phyloP scores from a whole-genome alignment of 2,113 vertebrate species.

The Corythaeola cristata region DNA sequence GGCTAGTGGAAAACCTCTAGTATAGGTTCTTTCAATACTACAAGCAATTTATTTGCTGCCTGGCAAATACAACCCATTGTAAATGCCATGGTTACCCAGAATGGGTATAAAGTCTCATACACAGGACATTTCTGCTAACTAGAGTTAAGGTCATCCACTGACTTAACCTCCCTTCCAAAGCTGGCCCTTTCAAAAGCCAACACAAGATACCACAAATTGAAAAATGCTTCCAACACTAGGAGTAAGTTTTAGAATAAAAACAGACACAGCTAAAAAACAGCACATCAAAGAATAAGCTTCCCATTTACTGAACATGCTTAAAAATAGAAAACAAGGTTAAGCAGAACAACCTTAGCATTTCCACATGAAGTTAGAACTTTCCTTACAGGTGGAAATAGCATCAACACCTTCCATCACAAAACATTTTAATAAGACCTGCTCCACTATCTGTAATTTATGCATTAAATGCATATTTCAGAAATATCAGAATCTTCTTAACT shows the following conservation, averaged over 20 bases:
- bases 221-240: constrained; percentile 57
- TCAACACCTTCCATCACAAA: constrained; percentile 15
- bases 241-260: constrained; percentile 72
- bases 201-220: constrained; percentile 52
- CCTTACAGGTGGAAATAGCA: constrained; percentile 75
- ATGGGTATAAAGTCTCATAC: constrained; percentile 74
- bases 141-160: constrained; percentile 68
- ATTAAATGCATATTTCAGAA: constrained; percentile 84
- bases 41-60: constrained; percentile 70
- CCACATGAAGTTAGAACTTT: constrained; percentile 60
- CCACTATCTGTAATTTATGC: constrained; percentile 86
- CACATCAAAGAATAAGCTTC: constrained; percentile 62
- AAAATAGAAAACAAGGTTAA: constrained; percentile 84
- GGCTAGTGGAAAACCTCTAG: constrained; percentile 72
- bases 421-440: constrained; percentile 32
- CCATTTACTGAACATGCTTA: constrained; percentile 68
- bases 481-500: constrained; percentile 65
- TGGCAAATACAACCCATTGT: constrained; percentile 99
- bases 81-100: constrained; percentile 89
- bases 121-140: constrained; percentile 64
- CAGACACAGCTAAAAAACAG: constrained; percentile 74
- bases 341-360: constrained; percentile 85
- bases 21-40: constrained; percentile 72
- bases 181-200: constrained; percentile 70
- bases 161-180: constrained; percentile 29